Base-by-base conservation (phyloP, 2,888 invertebrate genomes). In the Halictus quadricinctus region DNA sequence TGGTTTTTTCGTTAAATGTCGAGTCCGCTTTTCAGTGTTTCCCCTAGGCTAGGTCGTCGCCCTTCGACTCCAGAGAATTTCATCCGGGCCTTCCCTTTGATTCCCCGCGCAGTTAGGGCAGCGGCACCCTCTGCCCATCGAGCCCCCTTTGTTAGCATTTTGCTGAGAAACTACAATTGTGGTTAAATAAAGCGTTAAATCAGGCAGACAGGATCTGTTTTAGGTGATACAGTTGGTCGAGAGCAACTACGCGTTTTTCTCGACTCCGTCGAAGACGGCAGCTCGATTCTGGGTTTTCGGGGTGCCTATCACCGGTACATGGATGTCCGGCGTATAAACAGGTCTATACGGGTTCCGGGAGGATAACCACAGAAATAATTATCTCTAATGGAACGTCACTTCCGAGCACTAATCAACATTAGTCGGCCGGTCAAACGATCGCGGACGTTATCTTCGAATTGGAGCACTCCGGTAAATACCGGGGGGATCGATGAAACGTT, bases 401-500 rank as follows among this genome's bases (percentile, higher is more conserved):
- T 79, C 79, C 64, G 54, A 80, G 69, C 76, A 60, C 70, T 82
- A 86, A 83, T 83, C 69, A 78, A 85, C 78, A 79, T 83, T 78
- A 83, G 72, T 43, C 21, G n/a, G 25, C 58, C 60, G 60, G 29
- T 72, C 80, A 54, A 73, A 54, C 79, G 81, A 83, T 83, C 46
- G 41, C 18, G 70, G 41, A 25, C 1, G n/a, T 58, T 74, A 76
- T 36, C 80, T 58, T 79, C 66, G 82, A 78, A 86, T 80, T 72
- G 75, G 72, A 72, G 80, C 72, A 70, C 78, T 77, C 79, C 75
- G 60, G 83, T 78, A 76, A 87, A 87, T 76, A 43, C 48, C 50
- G 46, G 25, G 25, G n/a, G 73, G 80, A 87, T 88, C 88, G 80
- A 84, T 89, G 85, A 73, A 88, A 87, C 80, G 69, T 48, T 83